Conservation (phyloP, 1,140 invertebrate species). For the Pogonomyrmex californicus region DNA sequence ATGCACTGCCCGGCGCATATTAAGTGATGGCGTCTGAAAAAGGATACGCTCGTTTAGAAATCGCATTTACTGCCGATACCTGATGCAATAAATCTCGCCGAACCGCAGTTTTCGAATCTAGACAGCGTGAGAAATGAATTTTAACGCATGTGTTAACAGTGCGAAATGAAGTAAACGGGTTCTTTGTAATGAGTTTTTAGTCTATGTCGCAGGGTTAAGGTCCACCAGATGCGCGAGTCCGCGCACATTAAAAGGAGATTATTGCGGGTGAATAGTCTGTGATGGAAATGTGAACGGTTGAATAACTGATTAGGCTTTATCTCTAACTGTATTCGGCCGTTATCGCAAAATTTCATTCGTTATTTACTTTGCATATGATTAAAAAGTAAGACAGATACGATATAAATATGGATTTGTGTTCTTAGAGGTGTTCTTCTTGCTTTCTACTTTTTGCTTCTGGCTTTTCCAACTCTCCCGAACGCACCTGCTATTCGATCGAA, state of each 20-base stretch:
- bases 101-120: not conserved
- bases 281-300: not conserved
- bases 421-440: not conserved
- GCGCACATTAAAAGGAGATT: constrained; percentile 38
- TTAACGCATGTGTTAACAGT: constrained; percentile 14
- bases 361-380: too few relatives aligned
- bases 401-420: not conserved
- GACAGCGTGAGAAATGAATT: constrained; percentile 34
- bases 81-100: constrained; percentile 42
- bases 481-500: not conserved
- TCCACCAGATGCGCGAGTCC: constrained; percentile 27
- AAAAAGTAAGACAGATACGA: too few relatives aligned
- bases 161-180: constrained; percentile 32
- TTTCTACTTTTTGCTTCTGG: not conserved
- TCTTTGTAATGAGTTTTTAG: constrained; percentile 20
- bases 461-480: too few relatives aligned
- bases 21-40: constrained; percentile 72
- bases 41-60: constrained; percentile 64
- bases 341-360: not conserved
- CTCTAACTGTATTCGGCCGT: not conserved
- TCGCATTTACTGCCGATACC: constrained; percentile 21
- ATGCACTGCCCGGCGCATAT: constrained; percentile 67
- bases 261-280: not conserved
- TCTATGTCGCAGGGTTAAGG: not conserved
- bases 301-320: constrained; percentile 10